These are phyloP conservation scores for Thecophora atra DNA, from an alignment of 2,888 invertebrate species.

Conservation along the genomic window DNA sequence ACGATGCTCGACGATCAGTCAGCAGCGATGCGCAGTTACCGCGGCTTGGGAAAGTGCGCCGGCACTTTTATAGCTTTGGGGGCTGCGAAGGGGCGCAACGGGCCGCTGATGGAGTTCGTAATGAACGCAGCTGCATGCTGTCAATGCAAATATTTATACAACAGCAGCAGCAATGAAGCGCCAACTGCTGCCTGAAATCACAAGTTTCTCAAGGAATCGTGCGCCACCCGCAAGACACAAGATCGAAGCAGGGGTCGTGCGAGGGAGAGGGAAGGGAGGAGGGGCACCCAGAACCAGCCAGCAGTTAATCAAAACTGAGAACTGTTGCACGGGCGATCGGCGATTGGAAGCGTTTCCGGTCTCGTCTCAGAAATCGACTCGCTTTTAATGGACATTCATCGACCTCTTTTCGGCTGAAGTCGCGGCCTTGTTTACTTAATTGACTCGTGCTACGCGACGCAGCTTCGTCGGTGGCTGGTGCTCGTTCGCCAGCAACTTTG, in stretches of 20 bases:
- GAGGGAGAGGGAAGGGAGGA: too few relatives aligned
- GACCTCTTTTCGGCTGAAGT: neutral
- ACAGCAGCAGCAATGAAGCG: neutral
- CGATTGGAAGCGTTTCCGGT: conserved; percentile 17
- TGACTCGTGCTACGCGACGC: conserved; percentile 17
- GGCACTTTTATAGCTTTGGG: neutral
- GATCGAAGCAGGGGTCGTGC: neutral
- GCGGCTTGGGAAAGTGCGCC: neutral
- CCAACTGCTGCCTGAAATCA: neutral
- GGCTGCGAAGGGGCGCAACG: neutral
- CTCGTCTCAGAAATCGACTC: neutral
- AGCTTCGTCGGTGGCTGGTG: neutral
- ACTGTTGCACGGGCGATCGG: conserved; percentile 3
- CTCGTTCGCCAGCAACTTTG: neutral
- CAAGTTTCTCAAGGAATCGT: neutral
- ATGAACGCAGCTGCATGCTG: neutral
- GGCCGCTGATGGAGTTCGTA: neutral
- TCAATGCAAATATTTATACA: neutral
- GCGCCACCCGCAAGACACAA: conserved; percentile 9
- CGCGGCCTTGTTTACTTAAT: conserved; percentile 33
- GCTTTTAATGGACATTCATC: neutral
- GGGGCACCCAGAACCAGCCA: neutral
- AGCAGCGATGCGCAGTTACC: neutral
- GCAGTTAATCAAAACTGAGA: conserved; percentile 14
- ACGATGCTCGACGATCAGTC: neutral